A percentile compares a stretch with the other conserved stretches of the same genome.
phyloP scores from a whole-genome alignment of 2,797 vertebrate genomes.

The Sylvilagus floridanus region DNA sequence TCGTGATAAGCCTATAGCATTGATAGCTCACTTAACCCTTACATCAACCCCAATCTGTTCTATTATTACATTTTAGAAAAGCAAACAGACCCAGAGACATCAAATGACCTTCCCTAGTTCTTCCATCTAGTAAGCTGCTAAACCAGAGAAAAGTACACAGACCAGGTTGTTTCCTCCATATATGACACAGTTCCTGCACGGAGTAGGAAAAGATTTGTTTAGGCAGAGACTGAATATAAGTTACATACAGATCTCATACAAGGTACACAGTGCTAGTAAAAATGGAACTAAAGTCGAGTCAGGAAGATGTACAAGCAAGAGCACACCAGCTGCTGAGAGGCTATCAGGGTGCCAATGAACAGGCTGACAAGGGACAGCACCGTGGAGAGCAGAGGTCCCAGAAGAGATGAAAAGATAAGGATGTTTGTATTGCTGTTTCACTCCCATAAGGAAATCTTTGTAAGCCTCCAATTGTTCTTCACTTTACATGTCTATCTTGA shows the following conservation, averaged over 20 bases:
- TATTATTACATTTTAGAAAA: background rate
- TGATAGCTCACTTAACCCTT: background rate
- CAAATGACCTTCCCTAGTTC: background rate
- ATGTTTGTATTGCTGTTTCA: background rate
- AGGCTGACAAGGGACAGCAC: background rate
- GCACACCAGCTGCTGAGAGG: background rate
- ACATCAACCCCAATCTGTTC: background rate
- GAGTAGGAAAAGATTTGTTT: background rate
- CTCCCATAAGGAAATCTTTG: background rate
- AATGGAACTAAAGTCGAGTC: background rate
- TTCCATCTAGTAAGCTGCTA: background rate
- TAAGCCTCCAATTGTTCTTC: background rate
- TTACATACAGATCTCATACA: background rate
- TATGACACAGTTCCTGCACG: too few relatives aligned
- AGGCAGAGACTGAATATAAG: background rate
- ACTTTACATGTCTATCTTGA: background rate
- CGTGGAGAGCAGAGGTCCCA: background rate
- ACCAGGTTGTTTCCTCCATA: too few relatives aligned
- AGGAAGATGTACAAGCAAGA: background rate
- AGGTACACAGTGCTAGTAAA: background rate
- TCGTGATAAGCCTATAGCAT: background rate
- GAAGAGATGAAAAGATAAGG: background rate
- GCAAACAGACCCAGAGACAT: background rate
- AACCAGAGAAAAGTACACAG: background rate
- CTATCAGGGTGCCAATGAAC: background rate